Evolutionary conservation across 2,113 vertebrate genomes (phyloP).

Genomic region (Sitta europaea): DNA sequence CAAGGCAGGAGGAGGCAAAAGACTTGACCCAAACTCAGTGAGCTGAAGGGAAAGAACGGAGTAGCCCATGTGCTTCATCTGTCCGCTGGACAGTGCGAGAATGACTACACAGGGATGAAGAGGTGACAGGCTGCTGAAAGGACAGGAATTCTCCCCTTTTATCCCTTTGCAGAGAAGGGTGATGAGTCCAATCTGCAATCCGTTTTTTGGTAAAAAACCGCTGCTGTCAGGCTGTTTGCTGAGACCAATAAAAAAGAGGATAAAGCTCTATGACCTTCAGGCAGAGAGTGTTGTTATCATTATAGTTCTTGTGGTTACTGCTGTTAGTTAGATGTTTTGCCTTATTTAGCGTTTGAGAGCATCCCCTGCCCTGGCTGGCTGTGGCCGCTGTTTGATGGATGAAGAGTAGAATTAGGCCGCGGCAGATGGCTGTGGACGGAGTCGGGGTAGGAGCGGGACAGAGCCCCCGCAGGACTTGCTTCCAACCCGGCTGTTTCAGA

Average conservation of each 20-base stretch:
- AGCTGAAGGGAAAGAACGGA: not conserved
- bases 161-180: not conserved
- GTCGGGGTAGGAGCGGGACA: not conserved
- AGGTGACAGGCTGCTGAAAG: not conserved
- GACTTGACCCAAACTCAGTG: rapidly evolving
- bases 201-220: not conserved
- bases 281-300: not conserved
- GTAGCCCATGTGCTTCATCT: not conserved
- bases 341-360: not conserved
- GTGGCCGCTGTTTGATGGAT: not conserved
- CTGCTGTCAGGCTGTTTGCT: not conserved
- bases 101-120: not conserved
- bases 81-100: not conserved
- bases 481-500: not conserved
- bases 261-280: not conserved
- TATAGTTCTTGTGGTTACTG: not conserved
- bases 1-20: not conserved
- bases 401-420: not conserved
- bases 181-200: not conserved
- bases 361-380: not conserved
- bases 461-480: not conserved
- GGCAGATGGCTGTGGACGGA: not conserved
- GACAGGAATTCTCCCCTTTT: not conserved
- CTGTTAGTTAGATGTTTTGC: not conserved
- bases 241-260: not conserved